Evolutionary conservation across 2,888 invertebrate species (phyloP).

Genomic region (Liposcelis brunnea): DNA sequence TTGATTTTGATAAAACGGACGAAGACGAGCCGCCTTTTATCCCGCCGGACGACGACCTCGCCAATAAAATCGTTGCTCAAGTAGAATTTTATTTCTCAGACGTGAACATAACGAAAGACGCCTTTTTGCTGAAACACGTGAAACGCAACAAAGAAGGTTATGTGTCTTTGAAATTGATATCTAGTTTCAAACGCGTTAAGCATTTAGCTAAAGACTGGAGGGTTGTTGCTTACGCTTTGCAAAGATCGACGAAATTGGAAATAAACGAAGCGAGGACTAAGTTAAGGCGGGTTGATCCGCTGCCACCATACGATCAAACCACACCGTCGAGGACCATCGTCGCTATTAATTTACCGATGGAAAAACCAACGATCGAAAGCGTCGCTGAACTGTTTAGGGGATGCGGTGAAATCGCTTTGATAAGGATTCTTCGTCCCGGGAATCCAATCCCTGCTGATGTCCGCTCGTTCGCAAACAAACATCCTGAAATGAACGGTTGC

Average conservation of each 20-base stretch:
- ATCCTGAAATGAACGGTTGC: constrained; percentile 70
- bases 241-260: constrained; percentile 59
- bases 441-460: constrained; percentile 83
- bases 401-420: constrained; percentile 79
- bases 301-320: constrained; percentile 83
- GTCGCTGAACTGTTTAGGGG: constrained; percentile 79
- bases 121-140: constrained; percentile 87
- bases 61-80: constrained; percentile 62
- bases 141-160: constrained; percentile 89
- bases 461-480: constrained; percentile 75
- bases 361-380: constrained; percentile 70
- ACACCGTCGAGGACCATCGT: constrained; percentile 83
- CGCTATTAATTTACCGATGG: constrained; percentile 67
- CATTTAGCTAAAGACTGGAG: constrained; percentile 88
- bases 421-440: constrained; percentile 74
- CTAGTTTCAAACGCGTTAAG: constrained; percentile 88
- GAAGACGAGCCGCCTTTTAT: constrained; percentile 41
- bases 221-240: constrained; percentile 72
- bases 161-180: constrained; percentile 84
- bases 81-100: constrained; percentile 95
- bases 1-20: constrained; percentile 11
- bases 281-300: constrained; percentile 61
- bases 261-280: constrained; percentile 86
- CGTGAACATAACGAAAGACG: constrained; percentile 86
- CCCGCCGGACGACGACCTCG: constrained; percentile 54